Conservation (phyloP, 2,888 invertebrate genomes). For the Oscheius myriophilus region DNA sequence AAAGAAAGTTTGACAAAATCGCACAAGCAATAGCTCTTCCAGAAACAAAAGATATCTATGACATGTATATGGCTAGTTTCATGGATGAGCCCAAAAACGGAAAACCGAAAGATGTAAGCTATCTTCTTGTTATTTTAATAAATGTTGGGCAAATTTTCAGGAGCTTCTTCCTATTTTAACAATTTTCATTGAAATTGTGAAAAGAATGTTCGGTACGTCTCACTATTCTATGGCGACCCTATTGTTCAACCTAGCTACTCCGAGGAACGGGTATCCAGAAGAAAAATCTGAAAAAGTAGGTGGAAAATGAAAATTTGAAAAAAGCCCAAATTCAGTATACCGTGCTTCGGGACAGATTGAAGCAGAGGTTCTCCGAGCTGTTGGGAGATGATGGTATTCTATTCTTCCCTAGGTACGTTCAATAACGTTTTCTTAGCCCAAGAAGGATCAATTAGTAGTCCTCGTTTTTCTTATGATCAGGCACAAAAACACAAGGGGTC, state of each 20-base stretch:
- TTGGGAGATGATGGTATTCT: slow-evolving; percentile 13
- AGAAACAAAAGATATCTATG: not conserved
- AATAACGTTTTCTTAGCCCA: too few species aligned
- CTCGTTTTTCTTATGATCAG: too few species aligned
- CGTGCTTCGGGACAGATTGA: not conserved
- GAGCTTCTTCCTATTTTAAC: not conserved
- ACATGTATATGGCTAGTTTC: slow-evolving; percentile 1
- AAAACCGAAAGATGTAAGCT: not conserved
- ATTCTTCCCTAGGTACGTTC: not conserved
- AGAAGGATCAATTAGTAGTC: too few species aligned
- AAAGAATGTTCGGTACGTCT: not conserved
- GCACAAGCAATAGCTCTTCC: slow-evolving; percentile 11
- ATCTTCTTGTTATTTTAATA: too few species aligned
- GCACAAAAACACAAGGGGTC: too few species aligned
- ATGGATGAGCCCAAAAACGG: not conserved
- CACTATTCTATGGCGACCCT: not conserved
- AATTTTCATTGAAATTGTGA: not conserved
- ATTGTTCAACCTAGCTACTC: not conserved
- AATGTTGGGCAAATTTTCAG: too few species aligned
- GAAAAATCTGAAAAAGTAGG: not conserved
- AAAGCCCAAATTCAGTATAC: too few species aligned
- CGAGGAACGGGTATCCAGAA: not conserved
- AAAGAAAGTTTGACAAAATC: slow-evolving; percentile 1
- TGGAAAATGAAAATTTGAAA: too few species aligned
- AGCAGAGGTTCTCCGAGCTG: not conserved